Percentiles rank a stretch among this genome's conserved stretches.
These are phyloP conservation scores for Altica lythri DNA, from an alignment of 2,888 invertebrate genomes.

Conservation along the genomic window DNA sequence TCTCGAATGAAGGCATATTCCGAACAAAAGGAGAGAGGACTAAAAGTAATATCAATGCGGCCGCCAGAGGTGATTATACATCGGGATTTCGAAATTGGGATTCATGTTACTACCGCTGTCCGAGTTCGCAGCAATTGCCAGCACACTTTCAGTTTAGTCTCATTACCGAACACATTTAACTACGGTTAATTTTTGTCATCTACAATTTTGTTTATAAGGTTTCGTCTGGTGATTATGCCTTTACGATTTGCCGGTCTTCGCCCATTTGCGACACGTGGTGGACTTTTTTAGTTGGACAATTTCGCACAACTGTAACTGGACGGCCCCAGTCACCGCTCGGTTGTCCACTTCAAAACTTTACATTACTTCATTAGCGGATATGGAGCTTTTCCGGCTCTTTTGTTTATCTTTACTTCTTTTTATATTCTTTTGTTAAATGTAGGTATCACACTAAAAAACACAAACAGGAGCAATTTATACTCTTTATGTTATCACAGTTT, in stretches of 20 bases:
- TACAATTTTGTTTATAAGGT: constrained; percentile 56
- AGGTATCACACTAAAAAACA: no score
- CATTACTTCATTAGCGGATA: constrained; percentile 28
- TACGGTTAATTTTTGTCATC: constrained; percentile 56
- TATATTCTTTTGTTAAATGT: no score
- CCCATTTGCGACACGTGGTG: constrained; percentile 43
- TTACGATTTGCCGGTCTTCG: constrained; percentile 34
- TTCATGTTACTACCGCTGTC: constrained; percentile 52
- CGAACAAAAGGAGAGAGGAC: constrained; percentile 25
- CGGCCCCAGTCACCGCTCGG: constrained; percentile 24
- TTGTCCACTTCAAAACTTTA: constrained; percentile 38
- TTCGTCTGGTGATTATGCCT: constrained; percentile 40
- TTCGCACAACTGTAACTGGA: constrained; percentile 34
- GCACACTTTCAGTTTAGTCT: constrained; percentile 54
- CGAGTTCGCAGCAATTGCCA: constrained; percentile 45
- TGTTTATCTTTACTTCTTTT: constrained; percentile 5
- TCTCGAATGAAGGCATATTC: constrained; percentile 7
- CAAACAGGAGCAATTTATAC: no score
- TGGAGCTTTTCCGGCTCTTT: constrained; percentile 5
- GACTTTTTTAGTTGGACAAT: constrained; percentile 35
- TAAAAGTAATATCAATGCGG: constrained; percentile 39
- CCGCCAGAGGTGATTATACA: constrained; percentile 46
- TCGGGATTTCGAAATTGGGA: constrained; percentile 54
- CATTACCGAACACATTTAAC: constrained; percentile 54
- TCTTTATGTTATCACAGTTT: no score